These are phyloP conservation scores for Aphidius gifuensis DNA, from an alignment of 1,140 invertebrate species.

Conservation along the genomic window DNA sequence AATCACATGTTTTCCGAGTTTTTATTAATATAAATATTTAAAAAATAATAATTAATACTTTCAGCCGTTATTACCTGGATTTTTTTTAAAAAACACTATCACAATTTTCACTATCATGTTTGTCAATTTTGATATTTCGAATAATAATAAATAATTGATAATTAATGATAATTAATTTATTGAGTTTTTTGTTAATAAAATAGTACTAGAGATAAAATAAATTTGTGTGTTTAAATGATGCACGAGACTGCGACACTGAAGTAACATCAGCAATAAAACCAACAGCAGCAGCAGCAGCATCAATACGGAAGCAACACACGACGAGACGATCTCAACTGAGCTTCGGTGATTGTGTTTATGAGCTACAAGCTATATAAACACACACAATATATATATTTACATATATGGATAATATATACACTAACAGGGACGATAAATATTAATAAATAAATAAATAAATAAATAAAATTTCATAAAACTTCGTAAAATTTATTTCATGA, in stretches of 20 bases:
- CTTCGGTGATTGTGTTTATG: constrained; percentile 2
- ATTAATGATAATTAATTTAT: too few species aligned
- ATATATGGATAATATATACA: too few species aligned
- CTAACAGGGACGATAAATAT: too few species aligned
- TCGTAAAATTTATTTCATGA: too few species aligned
- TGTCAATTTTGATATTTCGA: background rate
- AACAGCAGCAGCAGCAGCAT: background rate
- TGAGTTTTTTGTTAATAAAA: too few species aligned
- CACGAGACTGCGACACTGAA: background rate
- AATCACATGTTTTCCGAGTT: constrained; percentile 1
- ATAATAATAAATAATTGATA: too few species aligned
- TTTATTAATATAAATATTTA: background rate
- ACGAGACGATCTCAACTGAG: constrained; percentile 23
- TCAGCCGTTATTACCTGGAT: constrained; percentile 17
- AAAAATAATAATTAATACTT: background rate
- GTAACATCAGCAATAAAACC: background rate
- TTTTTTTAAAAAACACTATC: background rate
- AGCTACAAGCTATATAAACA: too few species aligned
- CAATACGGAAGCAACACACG: constrained; percentile 16
- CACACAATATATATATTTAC: too few species aligned
- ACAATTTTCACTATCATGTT: background rate
- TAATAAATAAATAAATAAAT: too few species aligned
- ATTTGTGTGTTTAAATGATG: too few species aligned
- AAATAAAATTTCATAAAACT: too few species aligned
- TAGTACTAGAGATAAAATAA: background rate